These are phyloP conservation scores for Hemistola chrysoprasaria DNA, from an alignment of 2,888 invertebrate species.

Conservation along the genomic window DNA sequence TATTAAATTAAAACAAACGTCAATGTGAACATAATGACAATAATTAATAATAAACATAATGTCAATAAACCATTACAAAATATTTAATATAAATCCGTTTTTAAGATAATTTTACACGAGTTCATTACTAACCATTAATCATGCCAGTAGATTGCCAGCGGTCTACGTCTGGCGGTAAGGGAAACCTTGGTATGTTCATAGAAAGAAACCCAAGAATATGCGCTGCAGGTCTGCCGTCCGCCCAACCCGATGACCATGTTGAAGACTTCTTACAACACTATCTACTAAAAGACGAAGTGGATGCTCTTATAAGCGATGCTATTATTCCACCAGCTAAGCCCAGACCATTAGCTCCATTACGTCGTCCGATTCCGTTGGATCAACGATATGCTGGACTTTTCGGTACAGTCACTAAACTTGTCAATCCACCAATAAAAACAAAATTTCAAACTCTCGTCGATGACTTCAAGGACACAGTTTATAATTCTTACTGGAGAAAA, in stretches of 20 bases:
- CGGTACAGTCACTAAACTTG: conserved; percentile 42
- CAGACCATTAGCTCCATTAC: conserved; percentile 49
- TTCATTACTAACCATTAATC: conserved; percentile 5
- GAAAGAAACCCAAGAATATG: conserved; percentile 62
- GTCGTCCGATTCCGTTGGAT: conserved; percentile 51
- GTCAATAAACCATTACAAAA: too few species aligned
- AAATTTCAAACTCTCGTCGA: conserved; percentile 61
- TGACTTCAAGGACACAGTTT: conserved; percentile 61
- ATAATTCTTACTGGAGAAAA: conserved; percentile 64
- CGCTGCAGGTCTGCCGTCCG: conserved; percentile 62
- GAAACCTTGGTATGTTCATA: conserved; percentile 60
- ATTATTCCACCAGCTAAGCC: conserved; percentile 53
- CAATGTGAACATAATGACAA: too few species aligned
- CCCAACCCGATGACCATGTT: conserved; percentile 50
- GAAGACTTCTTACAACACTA: conserved; percentile 55
- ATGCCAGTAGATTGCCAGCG: conserved; percentile 59
- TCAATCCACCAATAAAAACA: conserved; percentile 56
- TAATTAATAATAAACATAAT: too few species aligned
- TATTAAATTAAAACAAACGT: too few species aligned
- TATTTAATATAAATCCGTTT: not conserved
- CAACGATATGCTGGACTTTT: conserved; percentile 50
- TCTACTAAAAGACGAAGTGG: conserved; percentile 61
- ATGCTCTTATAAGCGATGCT: conserved; percentile 60
- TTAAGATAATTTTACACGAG: conserved; percentile 1
- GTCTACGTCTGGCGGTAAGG: conserved; percentile 64